Percentiles rank a stretch among this genome's conserved stretches.
phyloP scores from a whole-genome alignment of 2,113 vertebrate species.

The Trinectes maculatus region DNA sequence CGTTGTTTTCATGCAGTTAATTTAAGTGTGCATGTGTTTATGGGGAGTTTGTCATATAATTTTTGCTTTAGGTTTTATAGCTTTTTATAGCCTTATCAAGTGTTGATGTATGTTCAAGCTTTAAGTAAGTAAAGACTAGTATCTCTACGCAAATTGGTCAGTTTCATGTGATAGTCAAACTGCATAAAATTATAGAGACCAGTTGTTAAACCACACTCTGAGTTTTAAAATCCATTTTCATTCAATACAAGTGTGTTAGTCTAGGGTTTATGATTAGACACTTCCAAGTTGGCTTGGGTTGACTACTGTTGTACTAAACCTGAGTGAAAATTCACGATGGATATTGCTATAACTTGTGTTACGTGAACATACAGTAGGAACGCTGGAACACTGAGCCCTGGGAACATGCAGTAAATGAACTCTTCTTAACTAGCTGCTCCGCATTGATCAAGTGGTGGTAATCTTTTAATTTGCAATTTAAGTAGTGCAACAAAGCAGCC shows the following conservation, averaged over 20 bases:
- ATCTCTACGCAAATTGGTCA: conserved; percentile 1
- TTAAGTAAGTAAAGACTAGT: neutral
- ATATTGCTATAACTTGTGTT: neutral
- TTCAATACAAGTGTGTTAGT: too few species aligned
- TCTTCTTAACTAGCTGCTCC: neutral
- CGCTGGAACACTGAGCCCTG: neutral
- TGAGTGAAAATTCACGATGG: neutral
- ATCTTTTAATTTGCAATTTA: conserved; percentile 7
- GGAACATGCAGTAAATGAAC: neutral
- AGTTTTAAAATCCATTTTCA: neutral
- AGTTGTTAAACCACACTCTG: neutral
- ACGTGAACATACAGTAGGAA: neutral
- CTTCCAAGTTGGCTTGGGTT: too few species aligned
- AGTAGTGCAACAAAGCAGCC: neutral
- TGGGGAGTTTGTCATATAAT: neutral
- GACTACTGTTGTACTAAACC: too few species aligned
- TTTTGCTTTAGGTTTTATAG: neutral
- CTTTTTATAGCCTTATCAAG: too few species aligned
- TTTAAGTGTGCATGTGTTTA: neutral
- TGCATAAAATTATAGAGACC: neutral
- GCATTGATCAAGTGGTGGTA: neutral
- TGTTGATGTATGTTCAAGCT: too few species aligned
- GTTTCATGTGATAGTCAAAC: conserved; percentile 2
- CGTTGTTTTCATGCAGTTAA: neutral
- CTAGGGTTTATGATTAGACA: neutral